Evolutionary conservation across 2,113 vertebrate genomes (phyloP).

Genomic region (Eulemur macaco): DNA sequence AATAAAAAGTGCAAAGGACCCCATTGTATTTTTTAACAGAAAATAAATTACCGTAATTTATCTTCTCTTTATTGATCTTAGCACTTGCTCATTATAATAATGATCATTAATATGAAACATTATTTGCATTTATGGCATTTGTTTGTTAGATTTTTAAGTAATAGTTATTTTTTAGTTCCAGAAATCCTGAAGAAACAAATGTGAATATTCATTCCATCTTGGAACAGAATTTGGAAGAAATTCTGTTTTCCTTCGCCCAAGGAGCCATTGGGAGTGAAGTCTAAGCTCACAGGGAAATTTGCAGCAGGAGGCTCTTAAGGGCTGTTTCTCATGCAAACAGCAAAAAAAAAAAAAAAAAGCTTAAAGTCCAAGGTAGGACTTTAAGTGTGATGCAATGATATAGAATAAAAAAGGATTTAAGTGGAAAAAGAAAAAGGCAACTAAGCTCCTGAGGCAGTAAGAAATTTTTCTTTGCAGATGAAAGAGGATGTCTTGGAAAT

Average conservation of each 20-base stretch:
- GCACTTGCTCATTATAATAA: not conserved
- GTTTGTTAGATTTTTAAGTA: not conserved
- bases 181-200: constrained; percentile 26
- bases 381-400: constrained; percentile 19
- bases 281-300: not conserved
- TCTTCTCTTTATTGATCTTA: not conserved
- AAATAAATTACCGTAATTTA: not conserved
- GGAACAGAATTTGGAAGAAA: not conserved
- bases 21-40: not conserved
- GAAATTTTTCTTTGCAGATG: constrained; percentile 53
- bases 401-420: constrained; percentile 53
- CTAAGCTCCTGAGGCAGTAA: not conserved
- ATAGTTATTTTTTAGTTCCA: not conserved
- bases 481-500: constrained; percentile 50
- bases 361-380: not conserved
- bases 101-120: not conserved
- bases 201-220: not conserved
- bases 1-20: not conserved
- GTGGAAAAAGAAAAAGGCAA: not conserved
- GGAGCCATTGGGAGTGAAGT: not conserved
- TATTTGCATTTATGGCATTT: not conserved
- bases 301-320: not conserved
- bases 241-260: not conserved
- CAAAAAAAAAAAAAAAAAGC: constrained; percentile 43
- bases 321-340: constrained; percentile 15